Evolutionary conservation across 1,140 invertebrate genomes (phyloP).

Genomic region (Oryctes rhinoceros): DNA sequence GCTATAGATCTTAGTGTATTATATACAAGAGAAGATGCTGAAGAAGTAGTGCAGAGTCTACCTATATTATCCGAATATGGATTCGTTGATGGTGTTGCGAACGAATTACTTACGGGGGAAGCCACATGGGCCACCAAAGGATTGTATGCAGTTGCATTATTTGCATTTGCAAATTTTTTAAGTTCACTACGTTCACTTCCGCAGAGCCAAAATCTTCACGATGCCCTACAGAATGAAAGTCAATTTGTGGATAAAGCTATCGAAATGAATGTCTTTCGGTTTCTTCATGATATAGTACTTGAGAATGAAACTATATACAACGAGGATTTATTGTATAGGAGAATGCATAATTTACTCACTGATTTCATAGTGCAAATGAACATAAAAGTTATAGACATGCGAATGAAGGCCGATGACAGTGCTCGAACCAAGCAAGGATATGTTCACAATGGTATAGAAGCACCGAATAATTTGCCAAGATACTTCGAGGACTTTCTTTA

Average conservation of each 20-base stretch:
- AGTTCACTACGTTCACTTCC: slow-evolving; percentile 75
- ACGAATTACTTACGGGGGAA: slow-evolving; percentile 68
- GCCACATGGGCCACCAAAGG: slow-evolving; percentile 70
- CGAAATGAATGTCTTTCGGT: slow-evolving; percentile 83
- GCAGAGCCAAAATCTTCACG: slow-evolving; percentile 56
- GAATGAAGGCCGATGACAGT: slow-evolving; percentile 87
- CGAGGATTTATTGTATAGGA: slow-evolving; percentile 85
- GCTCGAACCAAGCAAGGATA: slow-evolving; percentile 84
- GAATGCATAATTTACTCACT: slow-evolving; percentile 86
- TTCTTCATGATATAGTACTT: slow-evolving; percentile 76
- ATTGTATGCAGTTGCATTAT: slow-evolving; percentile 77
- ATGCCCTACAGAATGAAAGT: slow-evolving; percentile 77
- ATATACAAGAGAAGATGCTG: slow-evolving; percentile 69
- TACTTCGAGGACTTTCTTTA: slow-evolving; percentile 87
- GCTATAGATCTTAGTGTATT: slow-evolving; percentile 85
- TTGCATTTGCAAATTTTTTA: slow-evolving; percentile 83
- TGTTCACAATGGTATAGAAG: slow-evolving; percentile 81
- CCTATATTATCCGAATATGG: slow-evolving; percentile 76
- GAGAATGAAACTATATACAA: slow-evolving; percentile 74
- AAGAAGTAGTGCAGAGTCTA: slow-evolving; percentile 75
- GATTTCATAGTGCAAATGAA: slow-evolving; percentile 96
- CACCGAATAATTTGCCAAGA: slow-evolving; percentile 76
- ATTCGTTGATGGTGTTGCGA: slow-evolving; percentile 67
- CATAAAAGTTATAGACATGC: slow-evolving; percentile 84
- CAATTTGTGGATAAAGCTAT: slow-evolving; percentile 78